Evolutionary conservation across 2,797 vertebrate genomes (phyloP).

Genomic region (Pempheris klunzingeri): DNA sequence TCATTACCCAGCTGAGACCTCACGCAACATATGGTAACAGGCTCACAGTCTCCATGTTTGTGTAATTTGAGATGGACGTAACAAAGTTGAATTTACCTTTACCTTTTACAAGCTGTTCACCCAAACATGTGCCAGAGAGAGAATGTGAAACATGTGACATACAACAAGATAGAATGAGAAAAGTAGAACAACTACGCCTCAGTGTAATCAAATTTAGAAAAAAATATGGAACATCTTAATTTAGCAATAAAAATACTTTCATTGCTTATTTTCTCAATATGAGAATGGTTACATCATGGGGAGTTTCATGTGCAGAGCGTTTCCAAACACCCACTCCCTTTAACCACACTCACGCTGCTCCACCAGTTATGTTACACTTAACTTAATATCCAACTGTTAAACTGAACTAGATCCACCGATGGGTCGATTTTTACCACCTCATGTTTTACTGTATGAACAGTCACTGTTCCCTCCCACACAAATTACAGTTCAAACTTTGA

Average conservation of each 20-base stretch:
- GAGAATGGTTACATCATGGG: constrained; percentile 55
- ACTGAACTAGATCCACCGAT: background rate
- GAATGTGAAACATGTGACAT: constrained; percentile 35
- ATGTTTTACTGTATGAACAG: background rate
- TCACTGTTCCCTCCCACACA: background rate
- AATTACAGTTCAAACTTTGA: background rate
- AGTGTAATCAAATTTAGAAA: constrained; percentile 34
- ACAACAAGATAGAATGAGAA: background rate
- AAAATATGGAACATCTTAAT: constrained; percentile 50
- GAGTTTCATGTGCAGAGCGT: constrained; percentile 32
- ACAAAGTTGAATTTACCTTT: constrained; percentile 21
- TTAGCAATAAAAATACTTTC: constrained; percentile 43
- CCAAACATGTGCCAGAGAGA: constrained; percentile 36
- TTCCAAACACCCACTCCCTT: constrained; percentile 57
- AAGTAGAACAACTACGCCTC: constrained; percentile 27
- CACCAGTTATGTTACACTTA: constrained; percentile 25
- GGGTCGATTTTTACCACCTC: background rate
- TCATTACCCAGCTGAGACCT: constrained; percentile 38
- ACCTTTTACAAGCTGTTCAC: constrained; percentile 31
- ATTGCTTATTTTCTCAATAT: constrained; percentile 41
- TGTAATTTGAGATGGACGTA: constrained; percentile 38
- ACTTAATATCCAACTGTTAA: background rate
- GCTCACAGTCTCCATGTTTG: constrained; percentile 48
- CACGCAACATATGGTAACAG: constrained; percentile 28
- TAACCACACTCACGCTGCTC: constrained; percentile 41